Evolutionary conservation across 2,113 vertebrate genomes (phyloP), one percentile per base, ranked within the genome.

Genomic region (Heterochromis multidens): DNA sequence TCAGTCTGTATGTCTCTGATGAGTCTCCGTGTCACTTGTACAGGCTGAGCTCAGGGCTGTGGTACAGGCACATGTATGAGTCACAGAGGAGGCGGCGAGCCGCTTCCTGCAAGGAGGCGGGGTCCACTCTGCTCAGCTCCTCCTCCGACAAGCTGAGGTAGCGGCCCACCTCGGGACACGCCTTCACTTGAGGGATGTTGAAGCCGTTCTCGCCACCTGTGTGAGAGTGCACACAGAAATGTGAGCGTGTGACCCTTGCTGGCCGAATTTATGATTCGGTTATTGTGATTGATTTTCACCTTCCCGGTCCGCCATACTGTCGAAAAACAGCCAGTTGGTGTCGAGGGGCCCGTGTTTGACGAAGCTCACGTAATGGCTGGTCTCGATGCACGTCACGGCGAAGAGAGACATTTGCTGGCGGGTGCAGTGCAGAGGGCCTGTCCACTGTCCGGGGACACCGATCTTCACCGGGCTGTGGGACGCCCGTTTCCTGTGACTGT

Each of bases 271-370:
- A 72, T 49, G 43, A 49, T 29, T 72, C 6, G 25, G 1, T 49
- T 72, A 29, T 49, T 9, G 10, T 21, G 43, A 49, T 1, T 19
- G 14, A 13, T 0, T n/a, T 84, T 95, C 81, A 97, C 97, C 97
- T 91, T 97, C 95, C 10, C 97, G 88, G 82, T 97, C 97, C 0
- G 97, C 97, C 97, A 97, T 97, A 72, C 97, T 97, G 95, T 97
- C 97, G 13, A 97, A 97, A 81, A 97, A 97, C 33, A 96, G 95
- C 97, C 97, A 97, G 80, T 97, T 94, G 0, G 92, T 81, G 46
- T 88, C 27, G 2, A 70, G 87, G 0, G 96, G 94, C 2, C 96
- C 96, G 4, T 96, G 85, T 63, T 91, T 96, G 65, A 96, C 94
- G 14, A 97, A 97, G 89, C 96, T 97, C 17, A 97, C 97, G 3